Conservation (phyloP, 2,888 invertebrate species). For the Drosophila tripunctata region DNA sequence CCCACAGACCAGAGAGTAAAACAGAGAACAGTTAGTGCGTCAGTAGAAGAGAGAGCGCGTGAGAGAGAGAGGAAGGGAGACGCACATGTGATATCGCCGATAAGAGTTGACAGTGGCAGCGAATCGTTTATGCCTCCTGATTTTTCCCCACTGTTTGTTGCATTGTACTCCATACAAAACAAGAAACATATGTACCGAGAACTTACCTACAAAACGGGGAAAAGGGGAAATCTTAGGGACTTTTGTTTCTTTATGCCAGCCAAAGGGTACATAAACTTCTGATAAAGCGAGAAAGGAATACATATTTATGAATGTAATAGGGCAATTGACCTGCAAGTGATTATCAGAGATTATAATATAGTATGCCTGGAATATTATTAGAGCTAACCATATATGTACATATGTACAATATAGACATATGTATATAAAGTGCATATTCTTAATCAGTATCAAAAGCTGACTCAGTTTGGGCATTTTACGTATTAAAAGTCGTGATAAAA, state of each 20-base stretch:
- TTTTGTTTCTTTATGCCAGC: slow-evolving; percentile 42
- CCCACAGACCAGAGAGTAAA: slow-evolving; percentile 12
- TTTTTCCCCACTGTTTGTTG: slow-evolving; percentile 16
- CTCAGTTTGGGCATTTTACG: not conserved
- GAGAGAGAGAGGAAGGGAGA: not conserved
- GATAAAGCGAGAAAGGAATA: not conserved
- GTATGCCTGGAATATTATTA: not conserved
- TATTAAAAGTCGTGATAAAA: slow-evolving; percentile 2
- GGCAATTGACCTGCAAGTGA: slow-evolving; percentile 7
- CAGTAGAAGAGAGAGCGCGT: slow-evolving; percentile 6
- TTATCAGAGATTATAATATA: slow-evolving; percentile 3
- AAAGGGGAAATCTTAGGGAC: too few relatives aligned
- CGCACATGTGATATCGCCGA: slow-evolving; percentile 66
- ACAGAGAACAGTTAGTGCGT: slow-evolving; percentile 20
- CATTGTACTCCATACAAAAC: slow-evolving; percentile 32
- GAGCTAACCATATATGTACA: not conserved
- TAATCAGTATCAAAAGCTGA: slow-evolving; percentile 8
- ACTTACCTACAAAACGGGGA: too few relatives aligned
- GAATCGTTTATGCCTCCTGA: slow-evolving; percentile 11
- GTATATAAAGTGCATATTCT: too few relatives aligned
- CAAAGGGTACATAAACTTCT: slow-evolving; percentile 7
- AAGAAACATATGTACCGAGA: slow-evolving; percentile 1
- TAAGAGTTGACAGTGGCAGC: slow-evolving; percentile 70
- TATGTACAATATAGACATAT: too few relatives aligned
- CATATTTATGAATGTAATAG: not conserved